Conservation (phyloP, 2,888 invertebrate genomes). For the Glomeris marginata region DNA sequence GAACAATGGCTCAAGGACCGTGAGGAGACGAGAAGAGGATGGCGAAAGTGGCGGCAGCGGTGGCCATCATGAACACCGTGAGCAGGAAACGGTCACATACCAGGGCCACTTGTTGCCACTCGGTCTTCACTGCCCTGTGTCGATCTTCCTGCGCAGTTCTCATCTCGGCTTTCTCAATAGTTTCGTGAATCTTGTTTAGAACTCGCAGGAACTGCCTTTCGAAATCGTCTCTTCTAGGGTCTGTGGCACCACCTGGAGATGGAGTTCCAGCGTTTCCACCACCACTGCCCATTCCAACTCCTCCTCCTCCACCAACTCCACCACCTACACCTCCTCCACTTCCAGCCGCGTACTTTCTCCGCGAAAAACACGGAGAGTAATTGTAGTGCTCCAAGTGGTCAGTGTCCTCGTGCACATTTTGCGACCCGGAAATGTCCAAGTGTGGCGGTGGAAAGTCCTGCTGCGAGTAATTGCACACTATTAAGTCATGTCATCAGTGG, state of each 20-base stretch:
- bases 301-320: not conserved
- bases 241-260: not conserved
- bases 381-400: constrained; percentile 20
- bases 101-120: constrained; percentile 69
- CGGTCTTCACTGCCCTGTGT: constrained; percentile 59
- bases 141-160: constrained; percentile 63
- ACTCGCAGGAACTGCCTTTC: constrained; percentile 41
- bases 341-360: constrained; percentile 15
- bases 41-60: constrained; percentile 59
- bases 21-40: constrained; percentile 43
- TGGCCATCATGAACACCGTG: constrained; percentile 58
- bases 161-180: constrained; percentile 64
- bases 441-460: constrained; percentile 14
- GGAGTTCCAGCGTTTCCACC: not conserved
- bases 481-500: no score
- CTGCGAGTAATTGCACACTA: not conserved
- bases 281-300: not conserved
- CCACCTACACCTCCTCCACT: not conserved
- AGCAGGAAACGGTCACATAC: constrained; percentile 59
- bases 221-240: constrained; percentile 23
- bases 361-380: constrained; percentile 20
- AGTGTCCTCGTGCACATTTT: constrained; percentile 13
- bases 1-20: no score
- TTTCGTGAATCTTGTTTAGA: constrained; percentile 51
- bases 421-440: constrained; percentile 13